Evolutionary conservation across 2,888 invertebrate species (phyloP), one percentile per base, ranked within the genome.

Genomic region (Chironomus riparius): DNA sequence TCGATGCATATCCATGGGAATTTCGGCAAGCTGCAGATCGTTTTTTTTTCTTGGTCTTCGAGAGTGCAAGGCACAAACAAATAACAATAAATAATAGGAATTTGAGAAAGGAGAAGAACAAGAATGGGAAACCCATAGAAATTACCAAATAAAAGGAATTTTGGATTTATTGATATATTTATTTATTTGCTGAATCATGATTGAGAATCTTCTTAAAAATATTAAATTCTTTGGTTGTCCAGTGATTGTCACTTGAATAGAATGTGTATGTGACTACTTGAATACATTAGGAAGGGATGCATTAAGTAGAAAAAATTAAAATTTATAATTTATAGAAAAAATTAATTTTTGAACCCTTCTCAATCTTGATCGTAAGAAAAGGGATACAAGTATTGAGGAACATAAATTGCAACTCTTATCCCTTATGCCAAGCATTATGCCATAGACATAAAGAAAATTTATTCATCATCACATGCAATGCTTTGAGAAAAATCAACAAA

Each of bases 21-120:
- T 48, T 74, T 74, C 48, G 62, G 62, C 74, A 74, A 74, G 74
- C 74, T 74, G 74, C 74, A 74, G 12, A 47, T 38, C 65, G 47
- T 38, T 38, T 24, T 38, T 12, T 12, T 50, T 48, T 47, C n/a
- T n/a, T 48, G 15, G 18, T 48, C 22, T 50, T 24, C 13, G 71
- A 56, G 70, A 48, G 47, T 47, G 18, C 47, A 18, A 70, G 48
- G 22, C 56, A n/a, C 56, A 56, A 56, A 18, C n/a, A 56, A 56
- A 15, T 15, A 56, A 56, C 18, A 56, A 56, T 56, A 15, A 38
- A 38, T 38, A 38, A 38, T 38, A 38, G 38, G 38, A 38, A 38
- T 38, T 38, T 38, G 38, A 56, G 56, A 56, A 15, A 56, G 18
- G 65, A 65, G 65, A 65, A 12, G 65, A 65, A 65, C 65, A 65